Conservation (phyloP, 2,797 vertebrate genomes). For the Propithecus perrieri region DNA sequence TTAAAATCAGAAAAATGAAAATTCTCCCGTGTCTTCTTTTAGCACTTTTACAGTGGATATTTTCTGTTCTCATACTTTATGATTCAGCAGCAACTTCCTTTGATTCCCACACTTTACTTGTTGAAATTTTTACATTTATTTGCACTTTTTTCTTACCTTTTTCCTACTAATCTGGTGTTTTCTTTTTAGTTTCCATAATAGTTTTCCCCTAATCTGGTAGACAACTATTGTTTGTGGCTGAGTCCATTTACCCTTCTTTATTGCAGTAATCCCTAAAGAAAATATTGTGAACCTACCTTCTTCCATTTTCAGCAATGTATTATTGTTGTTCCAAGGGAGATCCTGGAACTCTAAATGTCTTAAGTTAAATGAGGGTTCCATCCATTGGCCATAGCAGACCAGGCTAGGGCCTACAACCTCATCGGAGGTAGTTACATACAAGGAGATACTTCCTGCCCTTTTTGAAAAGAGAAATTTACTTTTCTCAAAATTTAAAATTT, state of each 20-base stretch:
- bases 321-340: background rate
- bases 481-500: background rate
- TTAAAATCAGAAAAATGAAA: constrained; percentile 5
- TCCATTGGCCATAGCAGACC: background rate
- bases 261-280: background rate
- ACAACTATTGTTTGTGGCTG: background rate
- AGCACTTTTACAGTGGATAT: background rate
- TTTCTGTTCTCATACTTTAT: background rate
- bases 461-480: background rate
- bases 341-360: background rate
- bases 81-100: background rate
- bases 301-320: background rate
- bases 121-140: background rate
- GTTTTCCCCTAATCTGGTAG: background rate
- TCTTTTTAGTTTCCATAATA: constrained; percentile 12
- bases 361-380: background rate
- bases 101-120: background rate
- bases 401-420: background rate
- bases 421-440: background rate
- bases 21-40: background rate
- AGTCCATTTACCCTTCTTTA: background rate
- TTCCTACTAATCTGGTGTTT: background rate
- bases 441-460: background rate
- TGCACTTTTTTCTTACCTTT: background rate
- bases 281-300: background rate